A percentile compares a stretch with the other conserved stretches of the same genome.
Conservation (phyloP, 2,888 invertebrate genomes). For the Macaria liturata region DNA sequence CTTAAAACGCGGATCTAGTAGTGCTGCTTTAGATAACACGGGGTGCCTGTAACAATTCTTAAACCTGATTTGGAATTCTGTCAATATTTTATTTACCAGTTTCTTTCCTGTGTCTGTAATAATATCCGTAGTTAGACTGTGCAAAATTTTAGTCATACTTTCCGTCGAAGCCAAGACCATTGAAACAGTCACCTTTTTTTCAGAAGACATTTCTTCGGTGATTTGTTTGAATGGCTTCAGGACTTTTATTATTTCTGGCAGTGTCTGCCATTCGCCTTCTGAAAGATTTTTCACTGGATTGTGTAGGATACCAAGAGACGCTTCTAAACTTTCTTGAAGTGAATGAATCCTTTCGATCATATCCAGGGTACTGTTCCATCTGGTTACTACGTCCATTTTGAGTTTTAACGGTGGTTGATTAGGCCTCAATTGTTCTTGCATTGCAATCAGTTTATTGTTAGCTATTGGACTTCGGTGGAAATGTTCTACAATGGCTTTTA, state of each 20-base stretch:
- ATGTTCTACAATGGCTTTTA: neutral
- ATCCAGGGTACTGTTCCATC: constrained; percentile 37
- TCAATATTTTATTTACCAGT: constrained; percentile 30
- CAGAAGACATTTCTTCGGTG: constrained; percentile 37
- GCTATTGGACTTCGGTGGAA: constrained; percentile 35
- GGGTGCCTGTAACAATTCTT: constrained; percentile 39
- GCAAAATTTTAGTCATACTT: constrained; percentile 8
- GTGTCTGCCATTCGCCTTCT: constrained; percentile 36
- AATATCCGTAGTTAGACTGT: neutral
- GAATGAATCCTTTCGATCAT: constrained; percentile 37
- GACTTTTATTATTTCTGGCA: constrained; percentile 38
- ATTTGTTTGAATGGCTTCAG: constrained; percentile 35
- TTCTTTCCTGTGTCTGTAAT: constrained; percentile 1
- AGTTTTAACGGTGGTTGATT: neutral
- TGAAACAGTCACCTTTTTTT: constrained; percentile 35
- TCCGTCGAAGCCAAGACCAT: constrained; percentile 34
- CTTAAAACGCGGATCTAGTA: constrained; percentile 22
- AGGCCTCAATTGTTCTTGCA: constrained; percentile 27
- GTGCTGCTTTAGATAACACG: constrained; percentile 25
- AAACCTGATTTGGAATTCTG: constrained; percentile 37
- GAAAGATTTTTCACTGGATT: constrained; percentile 37
- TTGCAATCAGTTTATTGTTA: constrained; percentile 34
- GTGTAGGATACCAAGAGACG: constrained; percentile 35
- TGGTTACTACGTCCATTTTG: constrained; percentile 32
- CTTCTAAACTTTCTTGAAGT: constrained; percentile 37